These are phyloP conservation scores for Cynaeus angustus DNA, from an alignment of 2,888 invertebrate genomes.

Conservation along the genomic window DNA sequence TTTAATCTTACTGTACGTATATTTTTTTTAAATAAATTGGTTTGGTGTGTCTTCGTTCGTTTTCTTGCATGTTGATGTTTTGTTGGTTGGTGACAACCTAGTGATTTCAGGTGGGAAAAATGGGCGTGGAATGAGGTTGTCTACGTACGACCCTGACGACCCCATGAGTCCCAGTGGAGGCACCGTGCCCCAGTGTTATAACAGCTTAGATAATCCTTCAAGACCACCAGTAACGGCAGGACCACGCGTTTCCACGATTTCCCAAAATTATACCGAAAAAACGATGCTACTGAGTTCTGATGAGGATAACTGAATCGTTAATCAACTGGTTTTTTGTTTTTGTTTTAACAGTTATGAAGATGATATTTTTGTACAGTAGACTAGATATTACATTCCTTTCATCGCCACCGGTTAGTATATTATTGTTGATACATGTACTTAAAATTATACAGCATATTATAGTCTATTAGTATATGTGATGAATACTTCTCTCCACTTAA, in stretches of 20 bases:
- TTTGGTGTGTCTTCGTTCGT: conserved; percentile 59
- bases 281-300: conserved; percentile 96
- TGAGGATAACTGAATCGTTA: conserved; percentile 78
- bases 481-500: conserved; percentile 8
- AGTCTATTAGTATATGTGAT: conserved; percentile 38
- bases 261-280: conserved; percentile 94
- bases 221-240: conserved; percentile 71
- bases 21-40: conserved; percentile 60
- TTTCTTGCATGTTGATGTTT: conserved; percentile 25
- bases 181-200: conserved; percentile 65
- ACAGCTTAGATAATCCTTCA: conserved; percentile 65
- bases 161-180: conserved; percentile 72
- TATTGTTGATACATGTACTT: conserved; percentile 42
- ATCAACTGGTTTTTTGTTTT: conserved; percentile 26
- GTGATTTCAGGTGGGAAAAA: conserved; percentile 75
- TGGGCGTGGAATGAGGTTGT: conserved; percentile 79
- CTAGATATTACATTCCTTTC: conserved; percentile 41
- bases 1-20: conserved; percentile 52
- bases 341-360: conserved; percentile 18
- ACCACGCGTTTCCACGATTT: conserved; percentile 86
- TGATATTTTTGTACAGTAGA: conserved; percentile 50
- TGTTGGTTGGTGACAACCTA: conserved; percentile 14
- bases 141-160: conserved; percentile 82
- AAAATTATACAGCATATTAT: conserved; percentile 32
- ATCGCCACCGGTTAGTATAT: conserved; percentile 27